Base-by-base conservation (phyloP, 1,140 invertebrate species). In the Drosophila parvula region DNA sequence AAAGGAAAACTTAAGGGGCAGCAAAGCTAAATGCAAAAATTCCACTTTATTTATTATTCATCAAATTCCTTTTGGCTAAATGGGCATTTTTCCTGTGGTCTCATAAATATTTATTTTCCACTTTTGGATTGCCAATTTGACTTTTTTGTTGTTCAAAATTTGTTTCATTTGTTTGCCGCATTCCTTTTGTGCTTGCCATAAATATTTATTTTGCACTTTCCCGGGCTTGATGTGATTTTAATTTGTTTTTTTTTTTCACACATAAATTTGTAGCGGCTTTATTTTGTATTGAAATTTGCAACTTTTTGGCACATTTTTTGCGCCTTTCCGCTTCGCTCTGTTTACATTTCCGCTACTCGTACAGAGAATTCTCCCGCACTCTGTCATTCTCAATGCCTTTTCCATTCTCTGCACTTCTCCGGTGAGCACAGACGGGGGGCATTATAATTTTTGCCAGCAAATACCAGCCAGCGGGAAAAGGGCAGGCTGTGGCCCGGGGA, bases 341-440 rank as follows among this genome's bases (percentile, higher is more conserved):
- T 75, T 86, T 79, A 74, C 57, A 77, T 79, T 86, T 86, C 79
- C 83, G 79, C 36, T 79, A 68, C 69, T 48, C 53, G 74, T 14
- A 16, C 62, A 32, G 47, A 32, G 47, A 43, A 59, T 51, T 55
- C 32, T 45, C 47, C 38, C 61, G 64, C 56, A 38, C 61, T 59
- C 41, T 70, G 30, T 32, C 34, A 38, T 34, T 47, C 41, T 43
- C 36, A 27, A 63, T 51, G 38, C 43, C 38, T 32, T 44, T 55
- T 40, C 22, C 63, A 47, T 34, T 40, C 45, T 61, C 59, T 38
- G 16, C 32, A 36, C 18, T 22, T 62, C 45, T 55, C 43, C 28
- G 47, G 56, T 40, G 34, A 14, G 28, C 56, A 61, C 40, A 61
- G 38, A 14, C 50, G 7, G 50, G 60, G 60, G 81, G 59, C 30